Conservation (phyloP, 2,888 invertebrate genomes). For the Caenorhabditis zanzibari region DNA sequence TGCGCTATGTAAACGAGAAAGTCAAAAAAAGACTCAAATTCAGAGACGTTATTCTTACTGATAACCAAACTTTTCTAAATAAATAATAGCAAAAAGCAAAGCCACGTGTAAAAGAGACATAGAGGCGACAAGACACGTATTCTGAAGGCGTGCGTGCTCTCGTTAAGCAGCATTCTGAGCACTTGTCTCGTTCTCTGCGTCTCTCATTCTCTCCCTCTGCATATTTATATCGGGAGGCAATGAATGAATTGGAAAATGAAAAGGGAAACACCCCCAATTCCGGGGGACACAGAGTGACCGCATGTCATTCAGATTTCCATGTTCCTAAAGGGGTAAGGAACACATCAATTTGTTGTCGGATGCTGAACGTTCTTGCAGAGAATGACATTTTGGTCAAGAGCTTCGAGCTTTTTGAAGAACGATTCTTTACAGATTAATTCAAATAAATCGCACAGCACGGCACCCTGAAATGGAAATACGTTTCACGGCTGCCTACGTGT, state of each 20-base stretch:
- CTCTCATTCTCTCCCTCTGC: conserved; percentile 19
- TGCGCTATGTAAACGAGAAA: no score
- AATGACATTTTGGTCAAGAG: no score
- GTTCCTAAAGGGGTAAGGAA: neutral
- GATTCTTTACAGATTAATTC: no score
- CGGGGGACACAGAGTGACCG: conserved; percentile 11
- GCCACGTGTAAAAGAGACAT: conserved; percentile 18
- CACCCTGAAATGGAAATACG: no score
- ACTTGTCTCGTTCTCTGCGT: conserved; percentile 34
- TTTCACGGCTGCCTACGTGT: no score
- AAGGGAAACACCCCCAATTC: neutral
- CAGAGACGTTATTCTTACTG: neutral
- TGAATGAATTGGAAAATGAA: conserved; percentile 35
- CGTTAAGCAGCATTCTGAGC: conserved; percentile 32
- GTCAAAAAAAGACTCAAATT: neutral
- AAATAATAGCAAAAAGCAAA: conserved; percentile 9
- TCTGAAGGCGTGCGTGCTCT: conserved; percentile 28
- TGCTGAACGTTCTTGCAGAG: no score
- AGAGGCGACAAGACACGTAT: conserved; percentile 20
- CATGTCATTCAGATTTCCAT: conserved; percentile 14
- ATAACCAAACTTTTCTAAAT: neutral
- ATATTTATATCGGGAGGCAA: conserved; percentile 42
- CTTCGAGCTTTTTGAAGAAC: no score
- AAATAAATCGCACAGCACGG: no score
- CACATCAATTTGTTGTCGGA: neutral